A percentile compares a stretch with the other conserved stretches of the same genome.
These are phyloP conservation scores for Bactericera cockerelli DNA, from an alignment of 1,140 invertebrate genomes.

Conservation along the genomic window DNA sequence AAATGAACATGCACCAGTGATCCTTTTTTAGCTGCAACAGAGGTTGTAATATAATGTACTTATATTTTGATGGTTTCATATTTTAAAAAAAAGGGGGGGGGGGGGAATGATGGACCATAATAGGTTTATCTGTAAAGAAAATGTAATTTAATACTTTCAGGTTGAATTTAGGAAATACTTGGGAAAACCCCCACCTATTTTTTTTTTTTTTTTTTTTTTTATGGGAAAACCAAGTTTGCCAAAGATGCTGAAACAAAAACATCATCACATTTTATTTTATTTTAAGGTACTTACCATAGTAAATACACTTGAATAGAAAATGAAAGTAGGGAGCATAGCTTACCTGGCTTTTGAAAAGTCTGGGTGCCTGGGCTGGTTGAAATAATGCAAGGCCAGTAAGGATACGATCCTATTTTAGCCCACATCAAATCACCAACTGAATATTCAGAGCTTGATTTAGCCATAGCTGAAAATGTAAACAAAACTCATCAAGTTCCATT, in stretches of 20 bases:
- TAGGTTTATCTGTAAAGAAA: neutral
- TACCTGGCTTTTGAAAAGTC: neutral
- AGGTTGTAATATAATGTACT: slow-evolving; percentile 10
- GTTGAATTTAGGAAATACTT: neutral
- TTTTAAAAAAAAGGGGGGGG: neutral
- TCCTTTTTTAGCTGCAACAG: neutral
- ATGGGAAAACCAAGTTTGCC: no score
- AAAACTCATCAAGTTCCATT: no score
- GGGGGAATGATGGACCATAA: neutral
- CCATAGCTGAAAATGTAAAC: neutral
- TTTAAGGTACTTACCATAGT: no score
- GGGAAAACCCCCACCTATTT: neutral
- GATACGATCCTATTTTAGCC: slow-evolving; percentile 15
- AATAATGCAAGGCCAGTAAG: slow-evolving; percentile 18
- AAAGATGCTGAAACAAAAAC: no score
- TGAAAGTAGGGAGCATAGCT: no score
- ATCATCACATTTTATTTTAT: no score
- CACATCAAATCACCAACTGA: slow-evolving; percentile 15
- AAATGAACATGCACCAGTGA: slow-evolving; percentile 16
- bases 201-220: no score
- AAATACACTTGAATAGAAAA: no score
- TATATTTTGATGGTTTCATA: neutral
- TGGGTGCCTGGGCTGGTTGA: neutral
- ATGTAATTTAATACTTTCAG: neutral
- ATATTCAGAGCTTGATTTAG: neutral